These are phyloP conservation scores for Tubulanus polymorphus DNA, from an alignment of 2,888 invertebrate genomes.

Conservation along the genomic window DNA sequence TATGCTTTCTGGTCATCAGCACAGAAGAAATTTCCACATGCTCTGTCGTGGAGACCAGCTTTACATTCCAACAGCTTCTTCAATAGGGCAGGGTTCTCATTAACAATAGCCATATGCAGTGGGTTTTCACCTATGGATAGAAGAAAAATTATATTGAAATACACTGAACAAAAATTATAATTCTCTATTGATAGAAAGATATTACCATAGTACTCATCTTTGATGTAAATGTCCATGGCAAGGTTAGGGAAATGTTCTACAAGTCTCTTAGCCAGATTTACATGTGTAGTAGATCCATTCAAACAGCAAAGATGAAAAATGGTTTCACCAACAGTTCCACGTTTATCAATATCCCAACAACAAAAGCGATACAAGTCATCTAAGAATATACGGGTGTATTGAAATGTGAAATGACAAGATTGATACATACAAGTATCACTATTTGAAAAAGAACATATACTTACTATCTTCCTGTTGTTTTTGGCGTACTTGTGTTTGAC, in stretches of 20 bases:
- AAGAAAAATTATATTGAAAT: conserved; percentile 7
- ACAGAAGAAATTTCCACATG: conserved; percentile 88
- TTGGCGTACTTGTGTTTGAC: too few relatives aligned
- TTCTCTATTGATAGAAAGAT: not conserved
- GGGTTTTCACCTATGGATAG: conserved; percentile 89
- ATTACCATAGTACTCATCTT: conserved; percentile 93
- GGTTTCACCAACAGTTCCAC: conserved; percentile 95
- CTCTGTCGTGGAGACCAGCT: conserved; percentile 85
- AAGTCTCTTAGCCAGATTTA: conserved; percentile 87
- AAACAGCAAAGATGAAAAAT: conserved; percentile 89
- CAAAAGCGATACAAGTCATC: conserved; percentile 79
- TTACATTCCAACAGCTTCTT: conserved; percentile 88
- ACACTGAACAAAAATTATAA: not conserved
- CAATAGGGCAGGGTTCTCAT: conserved; percentile 97
- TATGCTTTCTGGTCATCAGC: conserved; percentile 96
- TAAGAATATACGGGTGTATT: too few relatives aligned
- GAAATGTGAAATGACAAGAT: too few relatives aligned
- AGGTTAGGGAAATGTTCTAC: conserved; percentile 89
- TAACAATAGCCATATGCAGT: conserved; percentile 95
- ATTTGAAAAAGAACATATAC: too few relatives aligned
- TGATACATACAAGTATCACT: too few relatives aligned
- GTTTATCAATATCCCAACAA: conserved; percentile 87
- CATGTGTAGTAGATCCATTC: conserved; percentile 84
- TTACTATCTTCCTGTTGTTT: too few relatives aligned
- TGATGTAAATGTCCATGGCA: conserved; percentile 92